Evolutionary conservation across 2,113 vertebrate genomes (phyloP), one percentile per base, ranked within the genome.

Genomic region (Gadus macrocephalus): DNA sequence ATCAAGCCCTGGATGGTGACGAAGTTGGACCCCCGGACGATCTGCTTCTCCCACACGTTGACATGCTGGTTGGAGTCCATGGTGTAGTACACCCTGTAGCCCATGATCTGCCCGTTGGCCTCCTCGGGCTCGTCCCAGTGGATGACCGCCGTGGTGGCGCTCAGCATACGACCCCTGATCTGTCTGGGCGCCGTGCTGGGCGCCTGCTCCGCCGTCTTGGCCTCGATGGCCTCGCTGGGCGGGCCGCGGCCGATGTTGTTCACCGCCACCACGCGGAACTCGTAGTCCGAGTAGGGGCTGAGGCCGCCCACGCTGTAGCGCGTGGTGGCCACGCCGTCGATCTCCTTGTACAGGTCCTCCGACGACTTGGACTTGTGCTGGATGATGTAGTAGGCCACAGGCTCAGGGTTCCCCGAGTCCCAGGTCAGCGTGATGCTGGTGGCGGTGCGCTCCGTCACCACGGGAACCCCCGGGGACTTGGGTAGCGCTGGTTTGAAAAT

Each of bases 41-140:
- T 99, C 84, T 98, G 96, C 73, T 99, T 99, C 84, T 96, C 94
- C 97, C 97, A 99, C 0, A 90, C 90, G 89, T 97, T 98, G 79
- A 98, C 96, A 0, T 96, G 94, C 16, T 94, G 95, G 25, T 82
- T 86, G 15, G 96, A 93, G 28, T 98, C 96, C 92, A 95, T 94
- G 22, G 96, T 99, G 66, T 96, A 99, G 89, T 99, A 99, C 17
- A 99, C 95, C 82, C 97, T 89, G 84, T 99, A 99, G 27, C 96
- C 97, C 83, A 96, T 96, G 80, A 99, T 99, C 88, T 99, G 96
- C 9, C 97, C 97, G 25, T 99, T 99, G 0, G 97, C 94, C 74
- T 99, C 97, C 67, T 98, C 97, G 0, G 97, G 97, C 70, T 99
- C 97, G 65, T 99, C 97, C 97, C 97, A 99, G 76, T 98, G 96